Conservation (phyloP, 2,797 vertebrate genomes). For the Girardinus metallicus region DNA sequence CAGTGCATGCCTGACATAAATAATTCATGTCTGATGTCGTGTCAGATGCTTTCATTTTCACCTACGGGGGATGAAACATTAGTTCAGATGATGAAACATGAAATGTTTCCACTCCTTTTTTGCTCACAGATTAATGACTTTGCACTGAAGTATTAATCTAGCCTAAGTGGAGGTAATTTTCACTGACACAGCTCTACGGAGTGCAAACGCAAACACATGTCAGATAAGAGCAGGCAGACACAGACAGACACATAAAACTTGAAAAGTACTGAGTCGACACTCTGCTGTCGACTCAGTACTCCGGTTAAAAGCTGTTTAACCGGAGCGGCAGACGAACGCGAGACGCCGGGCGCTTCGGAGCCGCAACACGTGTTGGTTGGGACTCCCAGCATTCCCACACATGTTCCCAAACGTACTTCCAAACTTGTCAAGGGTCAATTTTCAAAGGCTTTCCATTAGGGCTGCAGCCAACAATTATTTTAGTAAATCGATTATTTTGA, state of each 20-base stretch:
- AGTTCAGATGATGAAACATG: constrained; percentile 16
- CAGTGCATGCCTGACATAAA: constrained; percentile 37
- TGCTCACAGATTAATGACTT: constrained; percentile 12
- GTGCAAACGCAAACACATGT: constrained; percentile 55
- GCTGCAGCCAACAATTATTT: too few relatives aligned
- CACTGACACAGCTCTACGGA: constrained; percentile 60
- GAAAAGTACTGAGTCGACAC: constrained; percentile 70
- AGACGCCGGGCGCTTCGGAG: constrained; percentile 23
- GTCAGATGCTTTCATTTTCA: constrained; percentile 27
- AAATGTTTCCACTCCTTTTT: constrained; percentile 18
- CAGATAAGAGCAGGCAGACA: constrained; percentile 32
- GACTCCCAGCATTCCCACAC: background rate
- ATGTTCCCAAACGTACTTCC: background rate
- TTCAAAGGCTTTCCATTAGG: background rate
- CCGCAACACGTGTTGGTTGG: background rate
- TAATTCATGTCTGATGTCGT: constrained; percentile 32
- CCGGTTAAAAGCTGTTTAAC: constrained; percentile 49
- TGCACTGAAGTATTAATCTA: constrained; percentile 42
- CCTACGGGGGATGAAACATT: constrained; percentile 24
- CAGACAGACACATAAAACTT: constrained; percentile 32
- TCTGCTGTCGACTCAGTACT: constrained; percentile 32
- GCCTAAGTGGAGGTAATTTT: constrained; percentile 49
- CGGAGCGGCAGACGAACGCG: constrained; percentile 47
- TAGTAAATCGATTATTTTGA: too few relatives aligned
- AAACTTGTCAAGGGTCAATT: background rate